Evolutionary conservation across 2,888 invertebrate species (phyloP).

Genomic region (Macropis europaea): DNA sequence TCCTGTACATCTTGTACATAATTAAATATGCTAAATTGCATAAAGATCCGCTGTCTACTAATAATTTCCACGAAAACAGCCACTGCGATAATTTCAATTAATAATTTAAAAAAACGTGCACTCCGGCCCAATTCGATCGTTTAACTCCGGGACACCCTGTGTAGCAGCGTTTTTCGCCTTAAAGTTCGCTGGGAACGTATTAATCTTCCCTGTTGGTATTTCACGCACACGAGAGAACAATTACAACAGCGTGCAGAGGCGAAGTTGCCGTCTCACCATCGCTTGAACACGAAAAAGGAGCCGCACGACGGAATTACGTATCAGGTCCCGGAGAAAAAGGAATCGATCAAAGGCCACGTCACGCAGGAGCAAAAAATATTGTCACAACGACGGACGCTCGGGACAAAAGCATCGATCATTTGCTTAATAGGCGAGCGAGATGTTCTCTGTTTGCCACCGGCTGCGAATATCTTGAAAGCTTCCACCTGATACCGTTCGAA

Average conservation of each 20-base stretch:
- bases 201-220: too few relatives aligned
- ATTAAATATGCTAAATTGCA: too few relatives aligned
- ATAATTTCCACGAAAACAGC: too few relatives aligned
- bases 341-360: conserved; percentile 2
- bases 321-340: not conserved
- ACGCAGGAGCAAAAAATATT: conserved; percentile 3
- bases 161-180: too few relatives aligned
- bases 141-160: too few relatives aligned
- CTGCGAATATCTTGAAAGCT: conserved; percentile 35
- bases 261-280: too few relatives aligned
- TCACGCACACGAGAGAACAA: not conserved
- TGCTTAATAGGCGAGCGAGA: conserved; percentile 24
- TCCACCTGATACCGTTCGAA: conserved; percentile 12
- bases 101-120: too few relatives aligned
- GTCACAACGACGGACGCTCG: not conserved
- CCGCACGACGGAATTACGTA: not conserved
- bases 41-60: too few relatives aligned
- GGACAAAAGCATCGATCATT: conserved; percentile 31
- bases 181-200: too few relatives aligned
- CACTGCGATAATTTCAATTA: too few relatives aligned
- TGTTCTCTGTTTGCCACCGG: conserved; percentile 17
- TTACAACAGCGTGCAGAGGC: not conserved
- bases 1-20: too few relatives aligned
- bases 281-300: not conserved
- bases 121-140: too few relatives aligned